phyloP scores from a whole-genome alignment of 2,113 vertebrate genomes.

The Mesembrinibis cayennensis region DNA sequence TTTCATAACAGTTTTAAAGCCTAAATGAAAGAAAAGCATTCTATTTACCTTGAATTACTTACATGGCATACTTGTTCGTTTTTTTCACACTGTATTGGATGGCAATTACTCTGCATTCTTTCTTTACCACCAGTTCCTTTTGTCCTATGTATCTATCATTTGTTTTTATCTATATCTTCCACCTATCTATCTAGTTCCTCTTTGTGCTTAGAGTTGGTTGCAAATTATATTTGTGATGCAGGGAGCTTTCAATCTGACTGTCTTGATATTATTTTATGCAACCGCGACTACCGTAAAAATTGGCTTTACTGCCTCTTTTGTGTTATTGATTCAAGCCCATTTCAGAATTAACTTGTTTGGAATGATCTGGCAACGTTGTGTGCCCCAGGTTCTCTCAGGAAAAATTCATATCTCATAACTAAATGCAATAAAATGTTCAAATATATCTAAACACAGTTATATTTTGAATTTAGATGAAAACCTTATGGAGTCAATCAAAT shows the following conservation, averaged over 20 bases:
- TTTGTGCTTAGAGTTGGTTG: slow-evolving; percentile 41
- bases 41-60: slow-evolving; percentile 27
- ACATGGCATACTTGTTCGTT: background rate
- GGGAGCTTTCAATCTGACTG: slow-evolving; percentile 52
- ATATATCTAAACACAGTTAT: slow-evolving; percentile 58
- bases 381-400: slow-evolving; percentile 40
- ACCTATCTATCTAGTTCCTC: slow-evolving; percentile 31
- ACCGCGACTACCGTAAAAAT: slow-evolving; percentile 60
- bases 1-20: slow-evolving; percentile 45
- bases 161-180: slow-evolving; percentile 56
- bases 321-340: slow-evolving; percentile 65
- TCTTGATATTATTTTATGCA: slow-evolving; percentile 70
- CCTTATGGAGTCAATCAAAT: slow-evolving; percentile 62
- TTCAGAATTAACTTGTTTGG: slow-evolving; percentile 69
- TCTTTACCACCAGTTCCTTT: slow-evolving; percentile 28
- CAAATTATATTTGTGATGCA: slow-evolving; percentile 66
- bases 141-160: slow-evolving; percentile 33
- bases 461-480: slow-evolving; percentile 68
- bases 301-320: slow-evolving; percentile 59
- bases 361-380: slow-evolving; percentile 47
- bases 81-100: slow-evolving; percentile 4
- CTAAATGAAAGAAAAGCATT: slow-evolving; percentile 38
- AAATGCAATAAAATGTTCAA: slow-evolving; percentile 66
- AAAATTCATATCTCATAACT: slow-evolving; percentile 63
- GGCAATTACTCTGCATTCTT: slow-evolving; percentile 54